A percentile compares a stretch with the other conserved stretches of the same genome.
Conservation (phyloP, 2,888 invertebrate genomes). For the Torymus texanus region DNA sequence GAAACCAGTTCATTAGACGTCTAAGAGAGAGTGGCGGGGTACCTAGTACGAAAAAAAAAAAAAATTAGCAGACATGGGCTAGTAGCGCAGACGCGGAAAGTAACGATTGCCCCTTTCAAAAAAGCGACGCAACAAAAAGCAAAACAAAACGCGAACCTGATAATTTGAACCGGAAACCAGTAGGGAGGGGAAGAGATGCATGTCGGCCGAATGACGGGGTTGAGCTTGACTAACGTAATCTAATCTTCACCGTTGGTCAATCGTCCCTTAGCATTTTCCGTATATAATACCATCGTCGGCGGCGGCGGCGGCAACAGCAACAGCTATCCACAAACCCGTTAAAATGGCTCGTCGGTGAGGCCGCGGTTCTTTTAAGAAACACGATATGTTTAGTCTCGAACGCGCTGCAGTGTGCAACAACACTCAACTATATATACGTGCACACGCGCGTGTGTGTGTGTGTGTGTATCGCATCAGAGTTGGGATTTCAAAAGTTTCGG, state of each 20-base stretch:
- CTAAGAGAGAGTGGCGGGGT: conserved; percentile 7
- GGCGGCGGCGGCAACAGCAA: background rate
- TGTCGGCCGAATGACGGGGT: conserved; percentile 12
- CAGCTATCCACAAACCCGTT: conserved; percentile 64
- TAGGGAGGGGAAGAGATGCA: no score
- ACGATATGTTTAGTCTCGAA: conserved; percentile 70
- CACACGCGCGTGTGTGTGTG: background rate
- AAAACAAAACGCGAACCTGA: conserved; percentile 24
- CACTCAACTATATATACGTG: background rate
- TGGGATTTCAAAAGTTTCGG: no score
- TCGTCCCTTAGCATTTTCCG: conserved; percentile 18
- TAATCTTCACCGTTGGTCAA: conserved; percentile 22
- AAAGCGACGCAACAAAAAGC: conserved; percentile 2
- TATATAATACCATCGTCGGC: background rate
- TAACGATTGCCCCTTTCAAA: background rate
- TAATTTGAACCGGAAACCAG: conserved; percentile 48
- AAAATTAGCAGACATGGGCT: conserved; percentile 3
- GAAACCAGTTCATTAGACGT: conserved; percentile 19
- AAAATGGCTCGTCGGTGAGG: conserved; percentile 65
- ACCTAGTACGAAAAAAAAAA: background rate
- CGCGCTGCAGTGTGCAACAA: no score
- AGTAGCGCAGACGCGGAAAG: background rate
- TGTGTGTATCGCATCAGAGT: no score
- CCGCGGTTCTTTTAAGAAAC: conserved; percentile 66
- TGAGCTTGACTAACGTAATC: conserved; percentile 37